Percentiles rank a stretch among this genome's conserved stretches.
Conservation (phyloP, 2,113 vertebrate genomes). For the Trematocara marginatum region DNA sequence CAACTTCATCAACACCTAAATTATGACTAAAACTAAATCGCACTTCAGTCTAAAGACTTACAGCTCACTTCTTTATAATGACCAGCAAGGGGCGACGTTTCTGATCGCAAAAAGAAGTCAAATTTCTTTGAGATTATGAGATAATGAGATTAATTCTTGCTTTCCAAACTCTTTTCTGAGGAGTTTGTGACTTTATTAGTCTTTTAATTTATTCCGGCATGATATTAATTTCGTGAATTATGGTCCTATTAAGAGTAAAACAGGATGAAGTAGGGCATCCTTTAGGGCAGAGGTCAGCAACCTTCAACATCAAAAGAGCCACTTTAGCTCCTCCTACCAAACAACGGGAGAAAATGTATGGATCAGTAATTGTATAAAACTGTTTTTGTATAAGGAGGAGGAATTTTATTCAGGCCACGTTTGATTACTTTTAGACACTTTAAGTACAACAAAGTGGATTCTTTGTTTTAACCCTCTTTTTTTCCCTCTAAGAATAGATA, state of each 20-base stretch:
- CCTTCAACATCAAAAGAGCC: neutral
- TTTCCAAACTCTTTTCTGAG: neutral
- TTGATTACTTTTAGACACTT: neutral
- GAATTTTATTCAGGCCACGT: neutral
- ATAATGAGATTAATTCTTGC: fast-evolving
- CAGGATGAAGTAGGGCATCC: neutral
- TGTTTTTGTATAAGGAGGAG: neutral
- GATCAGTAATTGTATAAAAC: neutral
- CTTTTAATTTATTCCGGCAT: neutral
- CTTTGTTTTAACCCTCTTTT: neutral
- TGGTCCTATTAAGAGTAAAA: neutral
- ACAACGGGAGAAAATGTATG: fast-evolving
- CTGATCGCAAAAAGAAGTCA: fast-evolving
- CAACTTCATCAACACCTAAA: neutral
- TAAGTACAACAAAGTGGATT: neutral
- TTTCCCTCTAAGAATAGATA: neutral
- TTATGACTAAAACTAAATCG: neutral
- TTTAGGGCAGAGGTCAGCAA: fast-evolving
- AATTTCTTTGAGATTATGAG: fast-evolving
- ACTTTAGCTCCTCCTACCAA: neutral
- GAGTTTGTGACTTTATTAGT: neutral
- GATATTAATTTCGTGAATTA: neutral
- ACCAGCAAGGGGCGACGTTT: fast-evolving
- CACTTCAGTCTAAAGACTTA: neutral
- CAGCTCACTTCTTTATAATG: neutral